Base-by-base conservation (phyloP, 2,888 invertebrate species). In the Theodoxus fluviatilis region DNA sequence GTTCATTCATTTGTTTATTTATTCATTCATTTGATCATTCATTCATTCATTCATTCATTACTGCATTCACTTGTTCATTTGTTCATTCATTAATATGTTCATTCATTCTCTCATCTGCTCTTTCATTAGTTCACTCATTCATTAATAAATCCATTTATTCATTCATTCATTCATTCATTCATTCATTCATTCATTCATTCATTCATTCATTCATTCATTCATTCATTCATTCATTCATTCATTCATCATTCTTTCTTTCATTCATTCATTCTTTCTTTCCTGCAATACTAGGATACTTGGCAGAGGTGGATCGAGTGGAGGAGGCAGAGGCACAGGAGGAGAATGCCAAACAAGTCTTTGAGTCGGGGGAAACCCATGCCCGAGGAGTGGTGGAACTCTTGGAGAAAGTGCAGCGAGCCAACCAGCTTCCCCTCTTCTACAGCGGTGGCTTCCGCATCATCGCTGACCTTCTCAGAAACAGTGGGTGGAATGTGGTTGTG, bases 381-480 rank as follows among this genome's bases (percentile, higher is more conserved):
- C 73, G 73, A 28, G 78, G 78, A 18, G 66, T 85, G 7, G 81
- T 83, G 15, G 80, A 81, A 37, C 69, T 85, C 18, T 64, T 86
- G 61, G 76, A 79, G 31, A 78, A 79, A 67, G 73, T 85, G 4
- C 74, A 78, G 55, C 77, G 79, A 59, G 68, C 77, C 9, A 81
- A 81, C 18, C 84, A 85, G 71, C 78, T 83, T 6, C 82, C 84
- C 12, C 65, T 84, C 43, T 86, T 77, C 74, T 86, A 86, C 76
- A 79, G 81, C 69, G 86, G 86, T 31, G 86, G 86, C 4, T 80
- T 85, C 67, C 71, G 83, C 40, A 73, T 85, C 1, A 63, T 86
- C 15, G 71, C 77, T 33, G 71, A 73, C n/a, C 68, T 79, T 4
- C 70, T 85, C 4, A 74, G 59, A n/a, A 75, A 79, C 63, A 78